Evolutionary conservation across 2,888 invertebrate genomes (phyloP).

Genomic region (Nyleta sp.): DNA sequence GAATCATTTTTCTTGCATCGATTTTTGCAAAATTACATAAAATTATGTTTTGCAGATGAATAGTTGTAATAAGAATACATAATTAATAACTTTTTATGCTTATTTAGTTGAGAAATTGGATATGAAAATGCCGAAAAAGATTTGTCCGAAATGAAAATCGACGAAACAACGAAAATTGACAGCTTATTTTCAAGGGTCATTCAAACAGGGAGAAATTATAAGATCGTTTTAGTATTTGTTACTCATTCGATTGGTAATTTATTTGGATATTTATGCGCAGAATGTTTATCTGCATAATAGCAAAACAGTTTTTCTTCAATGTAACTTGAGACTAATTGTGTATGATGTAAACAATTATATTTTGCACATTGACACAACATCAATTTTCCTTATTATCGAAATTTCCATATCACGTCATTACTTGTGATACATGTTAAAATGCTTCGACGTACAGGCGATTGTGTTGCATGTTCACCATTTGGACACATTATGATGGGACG

Average conservation of each 20-base stretch:
- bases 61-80: background rate
- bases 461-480: conserved; percentile 12
- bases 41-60: background rate
- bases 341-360: conserved; percentile 6
- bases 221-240: background rate
- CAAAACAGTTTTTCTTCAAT: background rate
- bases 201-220: conserved; percentile 3
- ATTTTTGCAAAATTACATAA: background rate
- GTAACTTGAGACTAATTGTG: conserved; percentile 7
- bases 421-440: background rate
- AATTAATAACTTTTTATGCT: no score
- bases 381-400: background rate
- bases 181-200: no score
- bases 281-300: background rate
- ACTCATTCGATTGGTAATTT: background rate
- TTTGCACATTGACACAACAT: conserved; percentile 16
- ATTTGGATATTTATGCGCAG: background rate
- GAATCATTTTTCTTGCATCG: background rate
- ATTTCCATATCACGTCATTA: background rate
- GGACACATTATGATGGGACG: conserved; percentile 7
- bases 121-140: no score
- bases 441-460: no score
- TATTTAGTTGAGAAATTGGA: no score
- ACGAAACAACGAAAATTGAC: no score
- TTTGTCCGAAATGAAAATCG: no score